Evolutionary conservation across 2,888 invertebrate genomes (phyloP).

Genomic region (Noctua fimbriata): DNA sequence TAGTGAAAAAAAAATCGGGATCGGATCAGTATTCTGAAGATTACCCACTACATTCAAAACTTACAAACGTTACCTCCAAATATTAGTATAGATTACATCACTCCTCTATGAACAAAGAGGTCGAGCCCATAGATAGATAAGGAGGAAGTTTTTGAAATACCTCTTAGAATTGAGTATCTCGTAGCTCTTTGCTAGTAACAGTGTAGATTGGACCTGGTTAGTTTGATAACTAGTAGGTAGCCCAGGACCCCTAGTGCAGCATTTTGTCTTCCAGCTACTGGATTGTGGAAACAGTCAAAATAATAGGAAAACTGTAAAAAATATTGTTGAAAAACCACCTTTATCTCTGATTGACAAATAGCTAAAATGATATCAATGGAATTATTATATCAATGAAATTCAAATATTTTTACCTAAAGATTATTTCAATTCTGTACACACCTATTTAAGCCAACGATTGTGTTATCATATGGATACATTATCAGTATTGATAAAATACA

Average conservation of each 20-base stretch:
- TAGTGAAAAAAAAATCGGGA: neutral
- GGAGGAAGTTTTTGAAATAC: neutral
- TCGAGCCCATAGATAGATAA: too few species aligned
- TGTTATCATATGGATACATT: neutral
- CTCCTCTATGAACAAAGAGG: neutral
- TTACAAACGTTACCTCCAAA: neutral
- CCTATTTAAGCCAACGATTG: neutral
- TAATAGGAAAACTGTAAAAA: neutral
- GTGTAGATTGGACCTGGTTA: neutral
- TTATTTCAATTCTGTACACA: neutral
- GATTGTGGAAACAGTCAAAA: neutral
- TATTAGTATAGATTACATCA: neutral
- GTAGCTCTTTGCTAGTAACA: neutral
- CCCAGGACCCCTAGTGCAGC: neutral
- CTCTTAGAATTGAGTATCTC: neutral
- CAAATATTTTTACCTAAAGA: neutral
- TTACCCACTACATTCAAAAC: neutral
- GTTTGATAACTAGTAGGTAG: neutral
- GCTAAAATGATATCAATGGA: neutral
- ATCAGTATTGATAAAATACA: conserved; percentile 9
- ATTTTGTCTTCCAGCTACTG: neutral
- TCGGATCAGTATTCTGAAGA: neutral
- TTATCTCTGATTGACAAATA: neutral
- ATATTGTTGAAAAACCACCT: neutral
- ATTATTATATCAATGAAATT: neutral